These are phyloP conservation scores for Crioceris asparagi DNA, from an alignment of 2,888 invertebrate genomes.

Conservation along the genomic window DNA sequence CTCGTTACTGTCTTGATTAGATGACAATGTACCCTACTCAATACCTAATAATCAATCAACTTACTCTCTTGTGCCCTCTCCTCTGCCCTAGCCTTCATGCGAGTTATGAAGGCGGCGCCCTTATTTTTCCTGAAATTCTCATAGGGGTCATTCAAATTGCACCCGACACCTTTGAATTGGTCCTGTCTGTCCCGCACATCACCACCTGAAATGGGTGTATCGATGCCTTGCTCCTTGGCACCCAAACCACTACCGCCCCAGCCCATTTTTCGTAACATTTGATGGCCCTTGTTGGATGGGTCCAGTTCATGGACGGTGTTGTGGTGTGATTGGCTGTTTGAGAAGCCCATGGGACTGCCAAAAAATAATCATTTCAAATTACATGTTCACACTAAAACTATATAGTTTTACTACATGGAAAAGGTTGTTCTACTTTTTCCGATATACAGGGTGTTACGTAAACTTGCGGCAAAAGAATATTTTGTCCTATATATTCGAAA, in stretches of 20 bases:
- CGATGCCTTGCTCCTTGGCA: conserved; percentile 89
- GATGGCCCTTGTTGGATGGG: conserved; percentile 91
- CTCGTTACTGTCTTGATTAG: too few species aligned
- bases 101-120: conserved; percentile 86
- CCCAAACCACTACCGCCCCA: conserved; percentile 95
- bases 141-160: conserved; percentile 88
- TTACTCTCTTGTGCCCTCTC: conserved; percentile 49
- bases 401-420: too few species aligned
- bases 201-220: conserved; percentile 87
- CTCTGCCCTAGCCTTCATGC: conserved; percentile 85
- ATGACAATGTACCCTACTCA: too few species aligned
- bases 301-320: conserved; percentile 52
- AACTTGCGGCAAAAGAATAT: too few species aligned
- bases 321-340: conserved; percentile 10
- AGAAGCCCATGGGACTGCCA: background rate
- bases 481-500: too few species aligned
- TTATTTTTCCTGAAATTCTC: conserved; percentile 96
- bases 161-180: conserved; percentile 90
- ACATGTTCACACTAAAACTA: too few species aligned
- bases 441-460: too few species aligned
- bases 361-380: too few species aligned
- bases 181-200: conserved; percentile 83
- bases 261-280: conserved; percentile 95
- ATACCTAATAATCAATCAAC: conserved; percentile 14
- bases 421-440: too few species aligned